Percentiles rank a stretch among this genome's conserved stretches.
Evolutionary conservation across 1,140 invertebrate species (phyloP).

Genomic region (Drosophila arawakana): DNA sequence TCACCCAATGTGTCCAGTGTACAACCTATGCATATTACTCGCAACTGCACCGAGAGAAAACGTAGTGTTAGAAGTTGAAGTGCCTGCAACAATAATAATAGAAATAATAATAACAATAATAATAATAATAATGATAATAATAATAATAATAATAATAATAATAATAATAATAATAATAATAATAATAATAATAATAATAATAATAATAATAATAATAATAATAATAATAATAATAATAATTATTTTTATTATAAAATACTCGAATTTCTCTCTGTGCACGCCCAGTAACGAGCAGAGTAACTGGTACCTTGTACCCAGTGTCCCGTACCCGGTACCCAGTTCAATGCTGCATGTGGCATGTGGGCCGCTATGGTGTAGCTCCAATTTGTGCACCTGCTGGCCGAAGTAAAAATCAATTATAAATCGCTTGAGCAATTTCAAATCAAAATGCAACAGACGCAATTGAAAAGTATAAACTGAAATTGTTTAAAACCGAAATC

Average conservation of each 20-base stretch:
- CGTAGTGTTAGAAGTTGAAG: too few species aligned
- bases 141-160: too few species aligned
- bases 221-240: too few species aligned
- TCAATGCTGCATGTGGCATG: conserved; percentile 20
- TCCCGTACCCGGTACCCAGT: not conserved
- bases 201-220: too few species aligned
- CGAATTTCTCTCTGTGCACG: too few species aligned
- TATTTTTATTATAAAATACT: too few species aligned
- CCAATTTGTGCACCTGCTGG: conserved; percentile 69
- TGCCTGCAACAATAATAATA: too few species aligned
- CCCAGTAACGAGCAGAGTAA: not conserved
- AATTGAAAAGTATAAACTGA: not conserved
- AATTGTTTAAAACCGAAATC: not conserved
- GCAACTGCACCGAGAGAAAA: not conserved
- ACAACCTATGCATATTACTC: conserved; percentile 10
- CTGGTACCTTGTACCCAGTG: not conserved
- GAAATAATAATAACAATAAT: too few species aligned
- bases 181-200: too few species aligned
- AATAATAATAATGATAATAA: too few species aligned
- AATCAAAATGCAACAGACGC: conserved; percentile 36
- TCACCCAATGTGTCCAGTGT: conserved; percentile 9
- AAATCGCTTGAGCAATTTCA: conserved; percentile 44
- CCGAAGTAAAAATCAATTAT: conserved; percentile 66
- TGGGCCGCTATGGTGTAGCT: conserved; percentile 35
- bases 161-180: too few species aligned